These are phyloP conservation scores for Botia kubotai DNA, from an alignment of 2,797 vertebrate species.

Conservation along the genomic window DNA sequence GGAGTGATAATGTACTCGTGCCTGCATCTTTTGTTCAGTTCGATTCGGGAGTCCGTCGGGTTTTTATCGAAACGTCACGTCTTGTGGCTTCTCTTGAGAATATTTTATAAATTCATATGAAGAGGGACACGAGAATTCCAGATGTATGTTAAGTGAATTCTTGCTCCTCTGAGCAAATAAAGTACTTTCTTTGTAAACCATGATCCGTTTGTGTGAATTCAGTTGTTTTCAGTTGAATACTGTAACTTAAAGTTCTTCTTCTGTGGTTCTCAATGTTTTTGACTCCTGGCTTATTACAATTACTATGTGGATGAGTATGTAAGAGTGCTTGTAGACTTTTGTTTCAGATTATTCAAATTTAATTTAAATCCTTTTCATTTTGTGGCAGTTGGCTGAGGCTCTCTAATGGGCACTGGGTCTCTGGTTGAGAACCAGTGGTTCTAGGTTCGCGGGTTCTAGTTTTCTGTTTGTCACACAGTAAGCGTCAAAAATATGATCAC, in stretches of 20 bases:
- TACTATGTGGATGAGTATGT: too few species aligned
- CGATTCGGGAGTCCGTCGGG: constrained; percentile 47
- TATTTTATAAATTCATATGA: constrained; percentile 60
- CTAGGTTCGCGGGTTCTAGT: too few species aligned
- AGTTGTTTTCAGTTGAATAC: background rate
- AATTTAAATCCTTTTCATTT: too few species aligned
- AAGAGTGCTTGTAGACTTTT: too few species aligned
- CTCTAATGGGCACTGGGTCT: too few species aligned
- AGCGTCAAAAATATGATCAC: background rate
- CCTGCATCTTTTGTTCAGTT: constrained; percentile 55
- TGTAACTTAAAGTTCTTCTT: background rate
- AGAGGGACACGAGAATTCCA: constrained; percentile 47
- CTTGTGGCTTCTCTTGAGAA: constrained; percentile 55
- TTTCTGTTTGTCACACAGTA: background rate
- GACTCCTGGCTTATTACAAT: too few species aligned
- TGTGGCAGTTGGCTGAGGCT: too few species aligned
- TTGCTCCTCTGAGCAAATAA: constrained; percentile 61
- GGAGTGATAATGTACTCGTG: constrained; percentile 55
- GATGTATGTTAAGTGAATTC: constrained; percentile 49
- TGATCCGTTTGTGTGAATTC: constrained; percentile 42
- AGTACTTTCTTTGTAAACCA: constrained; percentile 61
- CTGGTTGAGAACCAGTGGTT: too few species aligned
- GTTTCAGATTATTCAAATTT: too few species aligned
- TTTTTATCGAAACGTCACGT: constrained; percentile 52
- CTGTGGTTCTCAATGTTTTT: too few species aligned